Evolutionary conservation across 2,113 vertebrate genomes (phyloP).

Genomic region (Hyaena hyaena): DNA sequence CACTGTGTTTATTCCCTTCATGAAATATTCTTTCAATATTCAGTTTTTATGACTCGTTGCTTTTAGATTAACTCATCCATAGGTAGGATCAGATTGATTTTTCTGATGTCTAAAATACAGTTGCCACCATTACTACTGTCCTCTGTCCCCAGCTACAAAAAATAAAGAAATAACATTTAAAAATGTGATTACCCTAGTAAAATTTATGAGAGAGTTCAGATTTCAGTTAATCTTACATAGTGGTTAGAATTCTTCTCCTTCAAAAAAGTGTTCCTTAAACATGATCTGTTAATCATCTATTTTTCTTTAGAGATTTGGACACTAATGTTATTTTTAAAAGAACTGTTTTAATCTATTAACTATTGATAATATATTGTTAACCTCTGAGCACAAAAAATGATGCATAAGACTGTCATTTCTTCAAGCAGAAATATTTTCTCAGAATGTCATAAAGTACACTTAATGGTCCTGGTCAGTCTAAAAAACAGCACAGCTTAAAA

Average conservation of each 20-base stretch:
- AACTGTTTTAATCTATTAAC: background rate
- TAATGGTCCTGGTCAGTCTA: background rate
- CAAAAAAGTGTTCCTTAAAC: background rate
- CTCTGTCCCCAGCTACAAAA: background rate
- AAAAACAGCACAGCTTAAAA: conserved; percentile 17
- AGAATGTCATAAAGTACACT: background rate
- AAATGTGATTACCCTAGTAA: background rate
- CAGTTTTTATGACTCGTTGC: background rate
- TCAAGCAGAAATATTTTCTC: background rate
- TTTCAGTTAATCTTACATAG: background rate
- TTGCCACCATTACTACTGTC: background rate
- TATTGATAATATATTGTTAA: background rate
- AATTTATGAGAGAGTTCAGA: background rate
- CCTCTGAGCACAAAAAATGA: background rate
- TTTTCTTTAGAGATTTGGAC: conserved; percentile 34
- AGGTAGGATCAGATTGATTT: background rate
- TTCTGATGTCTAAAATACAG: background rate
- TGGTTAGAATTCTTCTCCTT: background rate
- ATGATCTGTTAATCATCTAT: background rate
- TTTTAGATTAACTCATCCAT: conserved; percentile 27
- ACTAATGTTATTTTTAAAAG: conserved; percentile 1
- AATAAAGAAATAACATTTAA: conserved; percentile 19
- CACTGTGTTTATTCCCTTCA: background rate
- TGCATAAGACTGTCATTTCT: background rate
- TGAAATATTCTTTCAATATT: background rate